Conservation (phyloP, 2,113 vertebrate genomes). For the Lycaon pictus region DNA sequence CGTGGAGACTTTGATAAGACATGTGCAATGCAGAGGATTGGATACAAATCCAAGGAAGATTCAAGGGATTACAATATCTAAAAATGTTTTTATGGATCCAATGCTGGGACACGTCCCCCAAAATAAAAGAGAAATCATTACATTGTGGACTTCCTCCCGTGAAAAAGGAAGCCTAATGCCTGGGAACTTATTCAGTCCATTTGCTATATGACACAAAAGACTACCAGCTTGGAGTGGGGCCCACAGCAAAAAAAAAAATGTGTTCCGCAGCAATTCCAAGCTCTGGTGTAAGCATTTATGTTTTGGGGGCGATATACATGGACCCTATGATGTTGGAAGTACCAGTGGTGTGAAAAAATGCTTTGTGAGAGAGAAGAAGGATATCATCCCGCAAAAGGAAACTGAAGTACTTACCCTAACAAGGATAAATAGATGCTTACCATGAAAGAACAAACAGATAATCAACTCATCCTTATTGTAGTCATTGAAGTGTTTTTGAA, state of each 20-base stretch:
- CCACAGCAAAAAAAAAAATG: not conserved
- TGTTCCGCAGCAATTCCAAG: not conserved
- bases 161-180: not conserved
- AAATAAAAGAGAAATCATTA: slow-evolving; percentile 42
- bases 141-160: not conserved
- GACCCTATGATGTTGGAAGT: not conserved
- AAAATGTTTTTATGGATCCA: not conserved
- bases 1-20: not conserved
- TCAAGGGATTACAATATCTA: not conserved
- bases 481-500: not conserved
- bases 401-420: not conserved
- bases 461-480: not conserved
- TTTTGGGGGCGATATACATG: not conserved
- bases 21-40: not conserved
- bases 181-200: not conserved
- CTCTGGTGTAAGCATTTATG: not conserved
- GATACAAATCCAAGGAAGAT: slow-evolving; percentile 5
- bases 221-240: not conserved
- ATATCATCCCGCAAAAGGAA: not conserved
- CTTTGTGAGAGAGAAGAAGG: not conserved
- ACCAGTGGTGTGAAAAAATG: not conserved
- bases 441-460: slow-evolving; percentile 37
- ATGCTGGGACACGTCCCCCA: not conserved
- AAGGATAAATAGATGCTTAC: not conserved
- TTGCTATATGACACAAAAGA: not conserved